Evolutionary conservation across 2,797 vertebrate species (phyloP).

Genomic region (Pipistrellus kuhlii): DNA sequence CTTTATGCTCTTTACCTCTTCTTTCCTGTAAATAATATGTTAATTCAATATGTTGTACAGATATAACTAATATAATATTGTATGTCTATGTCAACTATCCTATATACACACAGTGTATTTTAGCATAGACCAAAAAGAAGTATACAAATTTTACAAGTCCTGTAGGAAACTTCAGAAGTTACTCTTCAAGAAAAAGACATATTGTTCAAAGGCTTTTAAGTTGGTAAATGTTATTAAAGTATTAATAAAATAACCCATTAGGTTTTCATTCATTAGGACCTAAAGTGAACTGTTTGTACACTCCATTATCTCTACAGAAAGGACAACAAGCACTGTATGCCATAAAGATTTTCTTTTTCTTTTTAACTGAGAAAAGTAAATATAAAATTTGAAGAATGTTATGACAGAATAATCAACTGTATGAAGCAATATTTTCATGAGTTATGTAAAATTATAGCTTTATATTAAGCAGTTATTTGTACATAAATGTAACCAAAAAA

Average conservation of each 20-base stretch:
- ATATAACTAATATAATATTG: not conserved
- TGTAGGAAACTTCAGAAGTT: not conserved
- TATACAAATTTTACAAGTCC: not conserved
- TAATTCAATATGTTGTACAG: not conserved
- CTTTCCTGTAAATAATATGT: not conserved
- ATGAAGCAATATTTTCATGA: not conserved
- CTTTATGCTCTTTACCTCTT: not conserved
- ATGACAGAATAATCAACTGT: not conserved
- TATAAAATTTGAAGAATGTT: not conserved
- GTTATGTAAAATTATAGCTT: not conserved
- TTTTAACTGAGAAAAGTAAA: not conserved
- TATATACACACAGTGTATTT: not conserved
- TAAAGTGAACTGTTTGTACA: not conserved
- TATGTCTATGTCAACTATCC: not conserved
- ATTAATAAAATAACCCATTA: not conserved
- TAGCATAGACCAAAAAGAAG: not conserved
- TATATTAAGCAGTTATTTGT: not conserved
- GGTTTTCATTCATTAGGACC: not conserved
- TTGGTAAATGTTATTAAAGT: not conserved
- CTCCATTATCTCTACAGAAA: not conserved
- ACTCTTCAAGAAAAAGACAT: not conserved
- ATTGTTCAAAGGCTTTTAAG: not conserved
- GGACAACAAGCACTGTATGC: not conserved
- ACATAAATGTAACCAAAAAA: not conserved
- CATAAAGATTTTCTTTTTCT: not conserved